These are phyloP conservation scores for Drosophila kurseongensis DNA, from an alignment of 1,140 invertebrate genomes.

Conservation along the genomic window DNA sequence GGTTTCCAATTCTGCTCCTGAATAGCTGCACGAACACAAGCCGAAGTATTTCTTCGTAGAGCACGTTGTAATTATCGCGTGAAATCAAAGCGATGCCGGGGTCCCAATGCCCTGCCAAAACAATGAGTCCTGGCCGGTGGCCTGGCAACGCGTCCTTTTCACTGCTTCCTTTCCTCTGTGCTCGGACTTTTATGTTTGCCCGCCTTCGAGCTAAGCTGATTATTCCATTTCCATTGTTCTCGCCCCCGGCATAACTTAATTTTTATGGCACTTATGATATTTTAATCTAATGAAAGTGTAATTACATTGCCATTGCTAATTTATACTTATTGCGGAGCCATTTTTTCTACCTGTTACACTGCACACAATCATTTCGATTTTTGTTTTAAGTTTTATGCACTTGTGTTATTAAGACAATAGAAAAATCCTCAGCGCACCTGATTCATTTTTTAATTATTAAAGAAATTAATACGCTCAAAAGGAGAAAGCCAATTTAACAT, in stretches of 20 bases:
- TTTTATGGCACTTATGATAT: slow-evolving; percentile 68
- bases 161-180: slow-evolving; percentile 16
- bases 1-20: slow-evolving; percentile 2
- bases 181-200: slow-evolving; percentile 40
- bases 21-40: slow-evolving; percentile 67
- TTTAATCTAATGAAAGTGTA: slow-evolving; percentile 75
- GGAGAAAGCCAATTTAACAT: too few species aligned
- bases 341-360: not conserved
- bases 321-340: slow-evolving; percentile 49
- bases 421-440: too few species aligned
- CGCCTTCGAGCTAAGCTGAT: slow-evolving; percentile 48
- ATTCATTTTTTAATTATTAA: not conserved
- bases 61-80: slow-evolving; percentile 74
- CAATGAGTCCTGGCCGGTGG: slow-evolving; percentile 33
- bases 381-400: too few species aligned
- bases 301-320: slow-evolving; percentile 56
- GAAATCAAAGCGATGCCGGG: slow-evolving; percentile 67
- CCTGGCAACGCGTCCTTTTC: slow-evolving; percentile 30
- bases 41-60: slow-evolving; percentile 42
- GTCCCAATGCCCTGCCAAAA: slow-evolving; percentile 40
- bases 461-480: not conserved
- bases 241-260: slow-evolving; percentile 54
- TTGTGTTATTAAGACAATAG: too few species aligned
- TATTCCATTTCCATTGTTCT: slow-evolving; percentile 66
- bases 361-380: not conserved